phyloP scores from a whole-genome alignment of 2,113 vertebrate species.

The Epinephelus fuscoguttatus region DNA sequence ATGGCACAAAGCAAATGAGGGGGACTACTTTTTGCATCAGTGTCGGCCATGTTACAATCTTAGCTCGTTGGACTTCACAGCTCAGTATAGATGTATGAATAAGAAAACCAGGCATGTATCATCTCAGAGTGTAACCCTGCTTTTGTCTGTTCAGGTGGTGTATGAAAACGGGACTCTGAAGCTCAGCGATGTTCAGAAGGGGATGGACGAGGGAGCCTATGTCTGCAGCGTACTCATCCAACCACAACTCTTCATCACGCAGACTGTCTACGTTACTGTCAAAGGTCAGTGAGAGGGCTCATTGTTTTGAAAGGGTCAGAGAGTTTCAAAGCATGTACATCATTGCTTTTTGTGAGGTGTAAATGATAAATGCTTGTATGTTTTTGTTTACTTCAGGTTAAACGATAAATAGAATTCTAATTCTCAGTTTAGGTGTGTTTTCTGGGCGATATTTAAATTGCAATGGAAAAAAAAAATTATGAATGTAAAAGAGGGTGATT shows the following conservation, averaged over 20 bases:
- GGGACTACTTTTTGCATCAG: not conserved
- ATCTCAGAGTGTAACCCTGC: not conserved
- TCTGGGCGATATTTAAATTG: not conserved
- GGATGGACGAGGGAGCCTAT: slow-evolving; percentile 97
- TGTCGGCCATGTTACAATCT: not conserved
- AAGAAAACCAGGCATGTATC: not conserved
- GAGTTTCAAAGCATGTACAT: no score
- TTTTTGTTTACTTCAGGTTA: not conserved
- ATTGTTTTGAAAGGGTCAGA: not conserved
- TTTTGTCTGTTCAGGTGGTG: slow-evolving; percentile 85
- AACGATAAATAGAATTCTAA: not conserved
- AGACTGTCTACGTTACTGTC: slow-evolving; percentile 96
- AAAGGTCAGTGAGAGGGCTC: slow-evolving; percentile 88
- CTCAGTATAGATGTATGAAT: not conserved
- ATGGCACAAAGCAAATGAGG: not conserved
- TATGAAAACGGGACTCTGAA: slow-evolving; percentile 98
- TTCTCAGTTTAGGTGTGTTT: slow-evolving; percentile 24
- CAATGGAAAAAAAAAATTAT: slow-evolving; percentile 10
- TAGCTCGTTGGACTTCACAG: not conserved
- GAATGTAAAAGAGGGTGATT: slow-evolving; percentile 36
- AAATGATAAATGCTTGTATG: no score
- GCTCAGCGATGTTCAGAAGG: slow-evolving; percentile 97
- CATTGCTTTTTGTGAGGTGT: not conserved
- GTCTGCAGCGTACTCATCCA: slow-evolving; percentile 98
- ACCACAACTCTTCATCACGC: slow-evolving; percentile 97